These are phyloP conservation scores for Protonemura montana DNA, from an alignment of 2,888 invertebrate species.

Conservation along the genomic window DNA sequence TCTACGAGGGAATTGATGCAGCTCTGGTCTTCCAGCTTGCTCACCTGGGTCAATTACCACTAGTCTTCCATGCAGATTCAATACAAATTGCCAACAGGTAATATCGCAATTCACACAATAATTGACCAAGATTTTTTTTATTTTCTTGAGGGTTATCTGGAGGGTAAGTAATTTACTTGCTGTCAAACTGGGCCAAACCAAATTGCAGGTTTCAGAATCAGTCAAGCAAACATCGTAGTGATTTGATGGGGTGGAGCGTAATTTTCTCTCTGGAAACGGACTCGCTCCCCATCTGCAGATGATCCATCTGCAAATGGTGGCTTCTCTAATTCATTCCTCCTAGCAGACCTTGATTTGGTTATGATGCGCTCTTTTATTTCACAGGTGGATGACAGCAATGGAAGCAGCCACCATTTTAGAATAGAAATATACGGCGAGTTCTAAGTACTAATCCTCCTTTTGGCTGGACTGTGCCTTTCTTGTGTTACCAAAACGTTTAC, in stretches of 20 bases:
- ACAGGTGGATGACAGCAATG: constrained; percentile 54
- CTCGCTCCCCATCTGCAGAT: no score
- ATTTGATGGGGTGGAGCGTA: no score
- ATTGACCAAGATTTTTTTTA: no score
- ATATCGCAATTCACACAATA: background rate
- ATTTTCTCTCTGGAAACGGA: no score
- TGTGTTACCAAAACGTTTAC: background rate
- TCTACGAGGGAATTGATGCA: constrained; percentile 57
- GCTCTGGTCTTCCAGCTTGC: constrained; percentile 61
- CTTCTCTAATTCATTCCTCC: no score
- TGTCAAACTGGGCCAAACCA: no score
- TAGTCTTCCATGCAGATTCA: constrained; percentile 60
- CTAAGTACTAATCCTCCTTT: background rate
- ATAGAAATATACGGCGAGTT: background rate
- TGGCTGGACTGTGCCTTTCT: background rate
- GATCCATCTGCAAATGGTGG: no score
- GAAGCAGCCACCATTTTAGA: constrained; percentile 53
- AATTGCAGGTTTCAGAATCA: no score
- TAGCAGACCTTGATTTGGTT: no score
- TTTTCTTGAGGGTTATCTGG: no score
- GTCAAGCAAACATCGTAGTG: no score
- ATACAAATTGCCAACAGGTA: constrained; percentile 58
- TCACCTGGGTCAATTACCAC: constrained; percentile 60
- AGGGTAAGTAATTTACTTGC: no score
- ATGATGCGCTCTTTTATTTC: constrained; percentile 33